Base-by-base conservation (phyloP, 2,113 vertebrate genomes). In the Perccottus glenii region DNA sequence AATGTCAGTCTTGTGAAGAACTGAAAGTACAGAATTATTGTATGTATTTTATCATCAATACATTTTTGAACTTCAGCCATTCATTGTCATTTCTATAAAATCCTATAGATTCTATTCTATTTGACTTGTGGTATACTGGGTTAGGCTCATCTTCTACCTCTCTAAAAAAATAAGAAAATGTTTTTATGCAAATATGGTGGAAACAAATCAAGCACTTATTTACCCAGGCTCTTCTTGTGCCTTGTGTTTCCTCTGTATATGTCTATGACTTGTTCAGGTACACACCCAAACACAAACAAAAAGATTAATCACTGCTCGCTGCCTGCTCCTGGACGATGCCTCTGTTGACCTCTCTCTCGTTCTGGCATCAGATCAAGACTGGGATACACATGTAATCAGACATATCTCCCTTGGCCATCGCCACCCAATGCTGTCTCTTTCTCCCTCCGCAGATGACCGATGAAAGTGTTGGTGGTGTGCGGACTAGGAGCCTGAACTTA, bases 311-410 rank as follows among this genome's bases (percentile, higher is more conserved):
- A 70, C 15, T 63, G 62, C 58, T 74, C 65, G 32, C 52, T 62
- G 55, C 58, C 50, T 64, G 64, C 45, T 73, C 74, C 61, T 32
- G 67, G 9, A 40, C 53, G 48, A 60, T 59, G 50, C 51, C 15
- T 35, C 42, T 2, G 15, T 9, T 77, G 73, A 82, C 73, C 77
- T 72, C 67, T 67, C 60, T 65, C 63, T 65, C 33, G 33, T 69
- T 75, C 81, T 64, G 60, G 75, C 78, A 84, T 83, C 80, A 84
- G 77, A 89, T 88, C 78, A 70, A 73, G 50, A 50, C 47, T 3
- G 1, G 78, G 74, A 84, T 81, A 85, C 85, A 81, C 66, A 68
- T 85, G 82, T 82, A 87, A 86, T 87, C 82, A 81, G 68, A 42
- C 43, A 8, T 81, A 90, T 89, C 88, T 83, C 64, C 45, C 60